Evolutionary conservation across 2,113 vertebrate genomes (phyloP).

Genomic region (Mastomys coucha): DNA sequence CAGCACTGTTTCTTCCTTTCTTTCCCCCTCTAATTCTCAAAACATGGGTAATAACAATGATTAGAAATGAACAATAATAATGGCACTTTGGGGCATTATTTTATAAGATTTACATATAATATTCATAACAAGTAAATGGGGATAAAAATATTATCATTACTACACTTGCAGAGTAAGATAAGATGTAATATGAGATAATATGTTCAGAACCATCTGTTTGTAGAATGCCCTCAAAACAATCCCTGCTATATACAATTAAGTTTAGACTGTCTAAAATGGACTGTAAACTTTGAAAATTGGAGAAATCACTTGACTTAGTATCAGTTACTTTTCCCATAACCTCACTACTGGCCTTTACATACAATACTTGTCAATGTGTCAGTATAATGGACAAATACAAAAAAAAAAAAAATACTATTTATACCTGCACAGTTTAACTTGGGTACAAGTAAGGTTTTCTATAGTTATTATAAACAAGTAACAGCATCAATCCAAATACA

Average conservation of each 20-base stretch:
- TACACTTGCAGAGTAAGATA: not conserved
- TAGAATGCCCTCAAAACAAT: slow-evolving; percentile 43
- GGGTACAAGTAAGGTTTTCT: slow-evolving; percentile 25
- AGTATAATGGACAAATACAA: not conserved
- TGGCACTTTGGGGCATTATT: not conserved
- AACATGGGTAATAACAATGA: not conserved
- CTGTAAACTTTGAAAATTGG: slow-evolving; percentile 30
- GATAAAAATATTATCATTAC: not conserved
- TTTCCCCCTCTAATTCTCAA: slow-evolving; percentile 1
- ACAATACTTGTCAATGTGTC: not conserved
- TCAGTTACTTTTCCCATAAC: slow-evolving; percentile 31
- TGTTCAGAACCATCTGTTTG: not conserved
- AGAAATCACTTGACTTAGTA: slow-evolving; percentile 49
- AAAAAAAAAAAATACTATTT: slow-evolving; percentile 46
- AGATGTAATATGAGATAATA: not conserved
- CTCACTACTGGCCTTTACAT: slow-evolving; percentile 13
- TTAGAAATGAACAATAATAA: not conserved
- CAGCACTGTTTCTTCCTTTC: not conserved
- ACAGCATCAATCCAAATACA: not conserved
- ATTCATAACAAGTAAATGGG: slow-evolving; percentile 6
- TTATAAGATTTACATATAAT: slow-evolving; percentile 24
- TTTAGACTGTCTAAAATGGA: not conserved
- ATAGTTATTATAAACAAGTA: slow-evolving; percentile 38
- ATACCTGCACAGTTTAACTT: slow-evolving; percentile 30
- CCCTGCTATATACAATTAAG: slow-evolving; percentile 1